Conservation (phyloP, 2,888 invertebrate genomes). For the Pogonocherus hispidulus region DNA sequence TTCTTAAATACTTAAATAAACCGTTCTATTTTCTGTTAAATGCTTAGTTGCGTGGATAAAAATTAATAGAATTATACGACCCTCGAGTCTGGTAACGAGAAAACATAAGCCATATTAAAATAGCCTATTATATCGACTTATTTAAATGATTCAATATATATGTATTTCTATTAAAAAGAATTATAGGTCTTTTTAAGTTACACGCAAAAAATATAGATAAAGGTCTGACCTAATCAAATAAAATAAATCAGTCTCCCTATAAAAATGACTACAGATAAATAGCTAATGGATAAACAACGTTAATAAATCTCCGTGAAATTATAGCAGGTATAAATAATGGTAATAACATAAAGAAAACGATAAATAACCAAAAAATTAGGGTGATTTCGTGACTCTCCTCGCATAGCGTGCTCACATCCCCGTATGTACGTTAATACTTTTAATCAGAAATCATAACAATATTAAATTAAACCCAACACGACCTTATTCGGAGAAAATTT, state of each 20-base stretch:
- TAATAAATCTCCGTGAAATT: slow-evolving; percentile 37
- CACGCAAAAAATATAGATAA: slow-evolving; percentile 23
- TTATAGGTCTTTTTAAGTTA: slow-evolving; percentile 5
- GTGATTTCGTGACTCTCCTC: slow-evolving; percentile 59
- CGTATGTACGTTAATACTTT: slow-evolving; percentile 53
- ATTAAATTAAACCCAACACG: slow-evolving; percentile 43
- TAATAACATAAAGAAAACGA: slow-evolving; percentile 36
- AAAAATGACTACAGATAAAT: slow-evolving; percentile 29
- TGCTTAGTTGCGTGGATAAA: neutral
- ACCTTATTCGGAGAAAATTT: slow-evolving; percentile 32
- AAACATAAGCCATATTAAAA: neutral
- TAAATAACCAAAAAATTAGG: slow-evolving; percentile 49
- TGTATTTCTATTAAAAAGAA: slow-evolving; percentile 5
- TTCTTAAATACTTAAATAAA: too few species aligned
- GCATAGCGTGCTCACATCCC: slow-evolving; percentile 59
- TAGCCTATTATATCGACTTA: neutral
- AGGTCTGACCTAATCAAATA: slow-evolving; percentile 25
- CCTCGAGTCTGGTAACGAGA: neutral
- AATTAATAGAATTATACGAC: neutral
- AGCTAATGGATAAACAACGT: slow-evolving; percentile 29
- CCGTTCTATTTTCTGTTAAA: neutral
- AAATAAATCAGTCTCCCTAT: slow-evolving; percentile 24
- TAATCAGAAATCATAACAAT: slow-evolving; percentile 52
- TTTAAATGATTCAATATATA: neutral
- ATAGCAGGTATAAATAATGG: slow-evolving; percentile 37